A percentile compares a stretch with the other conserved stretches of the same genome.
phyloP scores from a whole-genome alignment of 2,888 invertebrate species.

The Sminthurides aquaticus region DNA sequence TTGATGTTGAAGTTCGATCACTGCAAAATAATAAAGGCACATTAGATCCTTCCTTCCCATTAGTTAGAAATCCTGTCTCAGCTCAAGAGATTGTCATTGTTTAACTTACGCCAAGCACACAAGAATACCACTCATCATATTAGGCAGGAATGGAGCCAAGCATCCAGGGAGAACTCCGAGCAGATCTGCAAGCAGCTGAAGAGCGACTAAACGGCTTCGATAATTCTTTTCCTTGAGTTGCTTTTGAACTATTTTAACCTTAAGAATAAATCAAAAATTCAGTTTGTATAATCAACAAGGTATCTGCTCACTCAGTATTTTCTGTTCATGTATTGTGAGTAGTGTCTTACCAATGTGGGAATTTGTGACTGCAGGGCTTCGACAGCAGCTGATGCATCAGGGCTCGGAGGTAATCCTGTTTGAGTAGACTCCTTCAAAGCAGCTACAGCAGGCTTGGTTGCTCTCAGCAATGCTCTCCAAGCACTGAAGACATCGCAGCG shows the following conservation, averaged over 20 bases:
- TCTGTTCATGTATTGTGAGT: not conserved
- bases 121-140: conserved; percentile 48
- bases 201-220: conserved; percentile 84
- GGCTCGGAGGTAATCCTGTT: conserved; percentile 65
- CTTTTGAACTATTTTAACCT: conserved; percentile 77
- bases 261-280: conserved; percentile 8
- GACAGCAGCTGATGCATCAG: conserved; percentile 55
- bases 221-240: conserved; percentile 78
- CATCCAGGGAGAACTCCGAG: conserved; percentile 68
- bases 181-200: conserved; percentile 81
- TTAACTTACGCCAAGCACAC: conserved; percentile 64
- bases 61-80: no score
- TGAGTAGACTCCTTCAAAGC: conserved; percentile 53
- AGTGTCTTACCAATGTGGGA: conserved; percentile 36
- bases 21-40: conserved; percentile 49
- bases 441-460: conserved; percentile 66
- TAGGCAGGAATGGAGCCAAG: conserved; percentile 40
- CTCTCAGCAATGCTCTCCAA: conserved; percentile 83
- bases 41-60: not conserved
- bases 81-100: no score
- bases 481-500: conserved; percentile 97
- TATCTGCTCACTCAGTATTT: no score
- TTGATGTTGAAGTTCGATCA: conserved; percentile 89
- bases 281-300: no score
- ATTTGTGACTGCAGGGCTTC: conserved; percentile 39